phyloP scores from a whole-genome alignment of 2,797 vertebrate genomes.

The Sebastes oblongus region DNA sequence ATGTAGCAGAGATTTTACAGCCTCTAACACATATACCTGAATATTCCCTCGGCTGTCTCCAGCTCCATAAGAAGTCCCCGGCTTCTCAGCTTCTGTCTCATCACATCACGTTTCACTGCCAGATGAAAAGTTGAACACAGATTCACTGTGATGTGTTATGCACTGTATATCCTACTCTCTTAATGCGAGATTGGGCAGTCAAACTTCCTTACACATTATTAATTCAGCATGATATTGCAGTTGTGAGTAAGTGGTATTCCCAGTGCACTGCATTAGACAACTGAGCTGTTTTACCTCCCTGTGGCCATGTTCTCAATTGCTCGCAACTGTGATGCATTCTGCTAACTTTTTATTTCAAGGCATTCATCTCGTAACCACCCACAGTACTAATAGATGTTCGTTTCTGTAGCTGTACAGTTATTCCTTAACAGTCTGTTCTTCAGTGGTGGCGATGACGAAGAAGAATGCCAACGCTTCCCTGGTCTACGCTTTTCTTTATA shows the following conservation, averaged over 20 bases:
- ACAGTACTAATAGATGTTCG: neutral
- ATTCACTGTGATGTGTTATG: conserved; percentile 23
- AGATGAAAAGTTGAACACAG: conserved; percentile 34
- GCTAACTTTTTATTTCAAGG: conserved; percentile 19
- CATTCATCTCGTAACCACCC: conserved; percentile 20
- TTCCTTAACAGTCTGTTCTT: conserved; percentile 66
- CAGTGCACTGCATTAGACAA: conserved; percentile 40
- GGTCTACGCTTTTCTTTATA: conserved; percentile 87
- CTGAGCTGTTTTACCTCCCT: conserved; percentile 49
- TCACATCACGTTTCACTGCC: conserved; percentile 6
- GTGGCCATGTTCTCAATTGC: conserved; percentile 56
- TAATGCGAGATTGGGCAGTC: conserved; percentile 25
- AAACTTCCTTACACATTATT: conserved; percentile 58
- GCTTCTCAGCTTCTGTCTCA: conserved; percentile 27
- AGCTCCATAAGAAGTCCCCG: neutral
- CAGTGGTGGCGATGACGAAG: conserved; percentile 87
- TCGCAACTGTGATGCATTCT: conserved; percentile 29
- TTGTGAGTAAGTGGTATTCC: conserved; percentile 58
- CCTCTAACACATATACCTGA: neutral
- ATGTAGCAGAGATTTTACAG: neutral
- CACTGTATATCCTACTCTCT: conserved; percentile 10
- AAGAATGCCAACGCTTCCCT: conserved; percentile 86
- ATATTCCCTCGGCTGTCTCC: conserved; percentile 2
- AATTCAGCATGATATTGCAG: conserved; percentile 60
- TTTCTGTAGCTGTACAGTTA: neutral